phyloP scores from a whole-genome alignment of 2,888 invertebrate species.

The Lasioglossum marginatum region DNA sequence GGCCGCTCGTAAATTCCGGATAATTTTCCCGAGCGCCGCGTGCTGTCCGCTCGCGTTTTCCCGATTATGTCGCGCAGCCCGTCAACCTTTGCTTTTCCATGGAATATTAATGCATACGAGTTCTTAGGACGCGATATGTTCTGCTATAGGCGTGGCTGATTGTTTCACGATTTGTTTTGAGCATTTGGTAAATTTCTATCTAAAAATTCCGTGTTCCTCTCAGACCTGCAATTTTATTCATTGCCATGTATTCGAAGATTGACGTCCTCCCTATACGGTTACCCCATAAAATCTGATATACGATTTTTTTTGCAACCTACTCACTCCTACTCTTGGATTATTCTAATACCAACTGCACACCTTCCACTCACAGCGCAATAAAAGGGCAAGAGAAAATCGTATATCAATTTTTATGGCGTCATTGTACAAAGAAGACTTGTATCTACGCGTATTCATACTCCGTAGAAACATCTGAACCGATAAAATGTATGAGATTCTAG shows the following conservation, averaged over 20 bases:
- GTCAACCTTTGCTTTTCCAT: not conserved
- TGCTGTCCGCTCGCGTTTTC: slow-evolving; percentile 12
- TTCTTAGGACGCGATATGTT: not conserved
- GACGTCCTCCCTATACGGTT: not conserved
- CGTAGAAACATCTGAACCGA: not conserved
- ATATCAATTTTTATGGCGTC: not conserved
- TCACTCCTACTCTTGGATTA: not conserved
- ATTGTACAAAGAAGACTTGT: not conserved
- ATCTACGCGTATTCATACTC: not conserved
- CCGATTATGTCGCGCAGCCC: not conserved
- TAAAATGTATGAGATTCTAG: not conserved
- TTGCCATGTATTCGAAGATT: not conserved
- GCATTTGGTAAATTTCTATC: not conserved
- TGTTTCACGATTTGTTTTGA: not conserved
- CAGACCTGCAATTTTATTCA: not conserved
- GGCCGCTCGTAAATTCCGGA: slow-evolving; percentile 19
- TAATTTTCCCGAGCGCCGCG: slow-evolving; percentile 8
- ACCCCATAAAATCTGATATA: not conserved
- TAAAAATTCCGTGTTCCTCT: not conserved
- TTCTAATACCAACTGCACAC: not conserved
- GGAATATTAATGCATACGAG: not conserved
- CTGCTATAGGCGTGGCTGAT: not conserved
- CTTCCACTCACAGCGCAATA: not conserved
- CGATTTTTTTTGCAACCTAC: not conserved
- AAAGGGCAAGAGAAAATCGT: not conserved